Base-by-base conservation (phyloP, 1,140 invertebrate species). In the Aphidius gifuensis region DNA sequence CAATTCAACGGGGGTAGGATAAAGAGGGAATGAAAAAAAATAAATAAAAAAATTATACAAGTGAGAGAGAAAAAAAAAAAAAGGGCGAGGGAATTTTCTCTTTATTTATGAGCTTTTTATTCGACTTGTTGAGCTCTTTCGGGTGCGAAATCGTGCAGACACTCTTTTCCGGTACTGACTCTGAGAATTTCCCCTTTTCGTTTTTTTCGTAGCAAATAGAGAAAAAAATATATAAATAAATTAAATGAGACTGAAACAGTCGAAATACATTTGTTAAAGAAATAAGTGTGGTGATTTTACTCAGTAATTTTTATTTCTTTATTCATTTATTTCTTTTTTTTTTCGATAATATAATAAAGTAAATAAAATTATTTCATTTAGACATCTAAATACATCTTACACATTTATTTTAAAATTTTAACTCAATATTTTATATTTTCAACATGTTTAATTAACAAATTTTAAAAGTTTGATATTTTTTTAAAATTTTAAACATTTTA, bases 51-150 rank as follows among this genome's bases (percentile, higher is more conserved):
- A 53, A 57, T 56, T 16, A 32, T 11, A 46, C n/a, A 55, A 42
- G 49, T 40, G 49, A 61, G 48, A 57, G 54, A 39, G 46, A n/a
- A 39, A 57, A 62, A 69, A 43, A 16, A 43, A 55, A 55, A 62
- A 59, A 66, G 67, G 61, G 64, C 64, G 66, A 71, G 60, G 48
- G 42, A 64, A 70, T 73, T 73, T 69, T 65, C 68, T 76, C 75
- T 79, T 80, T 80, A 80, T 80, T 81, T 81, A 80, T 80, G 79
- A 78, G 78, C 78, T 81, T 81, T 80, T 81, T 80, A 81, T 81
- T 80, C 78, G 76, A 81, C 80, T 81, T 80, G 80, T 81, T 81
- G 78, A 80, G 74, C 78, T 72, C 64, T 32, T 32, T 63, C 67
- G 61, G 61, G 67, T 61, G 61, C 62, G 69, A 64, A 65, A 64